phyloP scores from a whole-genome alignment of 2,113 vertebrate species.

The Corythornis cristatus region DNA sequence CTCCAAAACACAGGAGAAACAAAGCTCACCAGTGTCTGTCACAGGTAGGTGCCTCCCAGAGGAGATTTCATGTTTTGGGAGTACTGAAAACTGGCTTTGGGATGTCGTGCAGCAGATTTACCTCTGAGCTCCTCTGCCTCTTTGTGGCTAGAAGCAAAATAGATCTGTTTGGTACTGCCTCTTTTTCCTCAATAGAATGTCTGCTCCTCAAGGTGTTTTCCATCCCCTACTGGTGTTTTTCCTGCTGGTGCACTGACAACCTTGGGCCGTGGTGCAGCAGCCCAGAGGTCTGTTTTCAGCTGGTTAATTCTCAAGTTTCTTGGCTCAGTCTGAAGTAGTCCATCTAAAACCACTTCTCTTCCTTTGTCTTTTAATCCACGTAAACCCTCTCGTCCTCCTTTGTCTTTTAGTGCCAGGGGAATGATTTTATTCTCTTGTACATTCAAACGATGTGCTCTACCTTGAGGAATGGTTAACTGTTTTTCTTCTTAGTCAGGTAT shows the following conservation, averaged over 20 bases:
- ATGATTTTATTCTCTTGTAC: neutral
- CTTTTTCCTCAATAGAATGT: neutral
- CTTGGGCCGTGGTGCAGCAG: accelerated
- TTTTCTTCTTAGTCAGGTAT: neutral
- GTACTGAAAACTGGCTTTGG: neutral
- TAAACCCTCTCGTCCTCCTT: too few species aligned
- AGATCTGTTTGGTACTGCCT: neutral
- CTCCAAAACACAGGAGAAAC: neutral
- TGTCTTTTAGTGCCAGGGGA: neutral
- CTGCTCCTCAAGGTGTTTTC: accelerated
- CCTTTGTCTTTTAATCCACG: neutral
- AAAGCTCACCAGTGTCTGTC: neutral
- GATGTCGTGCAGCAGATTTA: neutral
- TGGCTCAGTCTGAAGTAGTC: neutral
- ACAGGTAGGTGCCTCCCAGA: neutral
- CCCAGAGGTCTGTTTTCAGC: neutral
- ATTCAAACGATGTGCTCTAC: neutral
- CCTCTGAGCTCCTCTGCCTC: neutral
- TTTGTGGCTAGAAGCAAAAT: neutral
- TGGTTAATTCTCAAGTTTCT: neutral
- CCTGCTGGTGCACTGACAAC: neutral
- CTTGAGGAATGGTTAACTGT: neutral
- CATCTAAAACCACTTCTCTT: accelerated
- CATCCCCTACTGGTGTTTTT: neutral
- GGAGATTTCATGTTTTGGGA: neutral